Conservation (phyloP, 2,888 invertebrate genomes). For the Melanophora roralis region DNA sequence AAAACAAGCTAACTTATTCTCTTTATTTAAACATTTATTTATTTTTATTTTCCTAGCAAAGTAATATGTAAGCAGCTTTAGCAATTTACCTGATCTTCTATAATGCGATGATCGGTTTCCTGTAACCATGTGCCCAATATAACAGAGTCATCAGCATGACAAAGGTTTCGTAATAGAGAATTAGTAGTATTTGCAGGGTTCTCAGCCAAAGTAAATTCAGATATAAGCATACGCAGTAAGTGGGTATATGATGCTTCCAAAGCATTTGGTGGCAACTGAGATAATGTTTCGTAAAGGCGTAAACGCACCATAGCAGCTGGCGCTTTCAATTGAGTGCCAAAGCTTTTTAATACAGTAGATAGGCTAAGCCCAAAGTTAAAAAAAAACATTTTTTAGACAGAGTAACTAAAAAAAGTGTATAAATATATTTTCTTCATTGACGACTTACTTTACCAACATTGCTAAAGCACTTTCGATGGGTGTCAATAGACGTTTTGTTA, state of each 20-base stretch:
- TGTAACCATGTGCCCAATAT: slow-evolving; percentile 96
- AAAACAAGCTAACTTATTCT: too few species aligned
- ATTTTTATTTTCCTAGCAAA: too few species aligned
- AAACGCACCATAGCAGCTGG: slow-evolving; percentile 95
- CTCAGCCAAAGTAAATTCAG: slow-evolving; percentile 96
- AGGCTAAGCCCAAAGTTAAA: slow-evolving; percentile 80
- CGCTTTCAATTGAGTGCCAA: slow-evolving; percentile 95
- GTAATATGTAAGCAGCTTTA: too few species aligned
- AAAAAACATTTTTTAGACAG: not conserved
- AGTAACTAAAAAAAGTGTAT: too few species aligned
- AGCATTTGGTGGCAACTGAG: slow-evolving; percentile 86
- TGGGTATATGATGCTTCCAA: slow-evolving; percentile 92
- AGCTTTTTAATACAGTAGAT: slow-evolving; percentile 89
- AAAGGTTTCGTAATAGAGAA: slow-evolving; percentile 87
- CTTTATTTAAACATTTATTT: too few species aligned
- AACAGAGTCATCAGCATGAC: slow-evolving; percentile 92
- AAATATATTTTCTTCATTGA: not conserved
- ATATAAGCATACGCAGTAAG: slow-evolving; percentile 92
- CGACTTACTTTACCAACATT: slow-evolving; percentile 92
- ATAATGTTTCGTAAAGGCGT: slow-evolving; percentile 92
- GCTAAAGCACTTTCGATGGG: slow-evolving; percentile 97
- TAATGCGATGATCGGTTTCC: slow-evolving; percentile 96
- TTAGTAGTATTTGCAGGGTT: slow-evolving; percentile 94
- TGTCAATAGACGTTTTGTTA: slow-evolving; percentile 89
- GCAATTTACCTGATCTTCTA: slow-evolving; percentile 95